Evolutionary conservation across 1,140 invertebrate genomes (phyloP).

Genomic region (Delia radicum): DNA sequence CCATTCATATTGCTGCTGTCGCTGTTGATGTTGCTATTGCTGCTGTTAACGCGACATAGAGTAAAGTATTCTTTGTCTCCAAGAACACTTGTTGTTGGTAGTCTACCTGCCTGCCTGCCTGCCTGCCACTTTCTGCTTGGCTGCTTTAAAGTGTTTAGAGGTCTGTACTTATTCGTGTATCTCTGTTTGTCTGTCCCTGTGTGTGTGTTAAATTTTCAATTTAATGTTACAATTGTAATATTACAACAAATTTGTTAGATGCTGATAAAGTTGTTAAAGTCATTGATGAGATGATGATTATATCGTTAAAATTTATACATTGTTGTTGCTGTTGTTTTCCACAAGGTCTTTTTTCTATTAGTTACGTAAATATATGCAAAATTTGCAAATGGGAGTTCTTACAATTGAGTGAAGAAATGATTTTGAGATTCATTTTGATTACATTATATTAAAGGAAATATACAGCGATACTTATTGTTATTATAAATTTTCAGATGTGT

Average conservation of each 20-base stretch:
- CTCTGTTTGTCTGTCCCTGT: background rate
- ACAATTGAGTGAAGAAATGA: too few relatives aligned
- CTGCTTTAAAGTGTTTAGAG: background rate
- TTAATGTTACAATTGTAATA: conserved; percentile 11
- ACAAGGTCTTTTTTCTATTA: too few relatives aligned
- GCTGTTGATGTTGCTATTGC: background rate
- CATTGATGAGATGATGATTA: conserved; percentile 14
- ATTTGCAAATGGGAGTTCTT: too few relatives aligned
- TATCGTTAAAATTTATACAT: background rate
- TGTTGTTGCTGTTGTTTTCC: background rate
- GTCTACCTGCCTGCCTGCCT: background rate
- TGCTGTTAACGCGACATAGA: background rate
- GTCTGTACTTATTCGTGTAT: background rate
- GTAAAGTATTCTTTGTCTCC: background rate
- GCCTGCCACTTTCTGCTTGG: background rate
- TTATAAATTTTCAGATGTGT: too few relatives aligned
- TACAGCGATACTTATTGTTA: too few relatives aligned
- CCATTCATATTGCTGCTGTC: conserved; percentile 9
- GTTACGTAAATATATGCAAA: too few relatives aligned
- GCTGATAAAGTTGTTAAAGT: conserved; percentile 17
- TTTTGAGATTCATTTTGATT: too few relatives aligned
- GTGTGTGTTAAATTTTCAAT: background rate
- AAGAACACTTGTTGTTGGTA: background rate
- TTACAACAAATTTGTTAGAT: conserved; percentile 23
- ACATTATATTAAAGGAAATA: too few relatives aligned